Conservation (phyloP, 2,888 invertebrate genomes). For the Tetragnatha montana region DNA sequence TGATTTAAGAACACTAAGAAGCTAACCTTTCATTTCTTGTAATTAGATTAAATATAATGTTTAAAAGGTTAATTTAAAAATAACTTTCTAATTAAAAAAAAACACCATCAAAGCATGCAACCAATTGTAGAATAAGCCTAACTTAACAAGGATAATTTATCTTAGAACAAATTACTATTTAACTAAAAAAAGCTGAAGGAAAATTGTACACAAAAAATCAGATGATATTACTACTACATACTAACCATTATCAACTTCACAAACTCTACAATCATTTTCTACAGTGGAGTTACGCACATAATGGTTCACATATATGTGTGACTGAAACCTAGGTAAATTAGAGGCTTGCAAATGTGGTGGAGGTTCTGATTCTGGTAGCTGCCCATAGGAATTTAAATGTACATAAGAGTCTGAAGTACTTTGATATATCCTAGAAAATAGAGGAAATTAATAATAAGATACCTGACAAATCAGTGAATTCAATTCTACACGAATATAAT, state of each 20-base stretch:
- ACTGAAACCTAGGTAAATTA: conserved; percentile 58
- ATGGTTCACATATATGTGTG: conserved; percentile 69
- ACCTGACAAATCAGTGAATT: too few species aligned
- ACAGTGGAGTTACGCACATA: conserved; percentile 56
- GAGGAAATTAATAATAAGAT: too few species aligned
- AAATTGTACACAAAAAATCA: not conserved
- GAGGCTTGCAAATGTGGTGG: conserved; percentile 33
- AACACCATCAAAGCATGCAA: too few species aligned
- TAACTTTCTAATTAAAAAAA: too few species aligned
- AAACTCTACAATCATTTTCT: conserved; percentile 62
- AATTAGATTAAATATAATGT: not conserved
- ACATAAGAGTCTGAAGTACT: conserved; percentile 48
- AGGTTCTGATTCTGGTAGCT: conserved; percentile 27
- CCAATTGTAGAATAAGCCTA: too few species aligned
- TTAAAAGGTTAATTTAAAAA: not conserved
- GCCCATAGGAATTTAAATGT: conserved; percentile 44
- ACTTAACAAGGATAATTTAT: too few species aligned
- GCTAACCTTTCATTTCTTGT: not conserved
- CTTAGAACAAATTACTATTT: too few species aligned
- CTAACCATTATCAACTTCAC: conserved; percentile 67
- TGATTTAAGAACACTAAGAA: not conserved
- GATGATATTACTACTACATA: not conserved
- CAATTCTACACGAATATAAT: not conserved
- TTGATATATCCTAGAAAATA: conserved; percentile 34
- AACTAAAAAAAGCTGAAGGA: too few species aligned